Evolutionary conservation across 2,888 invertebrate species (phyloP).

Genomic region (Drosophila prolongata): DNA sequence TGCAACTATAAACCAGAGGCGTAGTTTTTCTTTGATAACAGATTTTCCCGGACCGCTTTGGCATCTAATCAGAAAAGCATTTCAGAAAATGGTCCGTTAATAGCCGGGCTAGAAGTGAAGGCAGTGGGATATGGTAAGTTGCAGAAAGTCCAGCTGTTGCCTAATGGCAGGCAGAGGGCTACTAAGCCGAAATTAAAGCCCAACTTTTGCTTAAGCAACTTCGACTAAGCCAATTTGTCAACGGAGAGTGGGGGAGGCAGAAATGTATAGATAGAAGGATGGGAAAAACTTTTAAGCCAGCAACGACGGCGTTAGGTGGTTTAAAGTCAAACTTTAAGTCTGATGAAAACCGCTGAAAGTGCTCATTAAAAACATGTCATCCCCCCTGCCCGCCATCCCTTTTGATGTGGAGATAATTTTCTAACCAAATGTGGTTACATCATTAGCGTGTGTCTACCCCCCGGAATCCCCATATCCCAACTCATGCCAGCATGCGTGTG

Average conservation of each 20-base stretch:
- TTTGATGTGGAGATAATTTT: slow-evolving; percentile 78
- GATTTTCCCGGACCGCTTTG: slow-evolving; percentile 30
- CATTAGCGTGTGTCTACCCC: slow-evolving; percentile 66
- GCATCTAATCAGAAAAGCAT: slow-evolving; percentile 68
- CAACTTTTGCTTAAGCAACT: slow-evolving; percentile 47
- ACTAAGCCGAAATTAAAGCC: slow-evolving; percentile 49
- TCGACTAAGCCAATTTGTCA: slow-evolving; percentile 62
- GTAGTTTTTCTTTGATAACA: slow-evolving; percentile 35
- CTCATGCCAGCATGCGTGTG: slow-evolving; percentile 41
- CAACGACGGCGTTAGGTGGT: slow-evolving; percentile 13
- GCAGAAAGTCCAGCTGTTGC: slow-evolving; percentile 43
- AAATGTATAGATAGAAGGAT: slow-evolving; percentile 1
- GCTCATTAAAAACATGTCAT: slow-evolving; percentile 72
- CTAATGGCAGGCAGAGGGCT: slow-evolving; percentile 24
- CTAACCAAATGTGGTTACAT: slow-evolving; percentile 79
- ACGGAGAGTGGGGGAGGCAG: slow-evolving; percentile 11
- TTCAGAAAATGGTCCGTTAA: slow-evolving; percentile 63
- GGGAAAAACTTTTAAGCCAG: slow-evolving; percentile 35
- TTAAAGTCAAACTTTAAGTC: slow-evolving; percentile 46
- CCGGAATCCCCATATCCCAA: background rate
- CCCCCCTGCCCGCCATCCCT: background rate
- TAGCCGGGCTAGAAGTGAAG: slow-evolving; percentile 15
- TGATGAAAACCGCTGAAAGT: slow-evolving; percentile 59
- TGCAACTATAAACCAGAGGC: slow-evolving; percentile 52
- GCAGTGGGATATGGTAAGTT: slow-evolving; percentile 5